Conservation (phyloP, 2,888 invertebrate species). For the Argyra leucocephala region DNA sequence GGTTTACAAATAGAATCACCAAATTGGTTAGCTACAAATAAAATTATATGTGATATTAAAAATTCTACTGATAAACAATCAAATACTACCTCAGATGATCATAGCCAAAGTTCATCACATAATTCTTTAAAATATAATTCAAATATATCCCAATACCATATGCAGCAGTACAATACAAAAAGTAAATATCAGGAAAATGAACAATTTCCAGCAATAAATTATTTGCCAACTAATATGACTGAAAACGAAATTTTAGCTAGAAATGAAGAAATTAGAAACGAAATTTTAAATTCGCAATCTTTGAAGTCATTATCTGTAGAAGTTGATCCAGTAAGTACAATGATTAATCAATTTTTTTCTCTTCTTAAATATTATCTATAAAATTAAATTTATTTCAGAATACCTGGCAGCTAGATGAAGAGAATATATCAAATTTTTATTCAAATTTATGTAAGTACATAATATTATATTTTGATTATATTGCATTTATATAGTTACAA, state of each 20-base stretch:
- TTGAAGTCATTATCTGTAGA: constrained; percentile 53
- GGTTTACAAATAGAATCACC: constrained; percentile 11
- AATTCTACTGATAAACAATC: background rate
- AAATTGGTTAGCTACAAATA: background rate
- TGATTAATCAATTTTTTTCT: constrained; percentile 8
- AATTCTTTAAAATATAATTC: background rate
- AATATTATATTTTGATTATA: no score
- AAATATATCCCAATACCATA: background rate
- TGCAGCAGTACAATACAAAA: background rate
- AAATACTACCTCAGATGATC: background rate
- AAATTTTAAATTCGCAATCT: constrained; percentile 32
- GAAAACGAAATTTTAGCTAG: constrained; percentile 34
- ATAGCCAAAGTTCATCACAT: background rate
- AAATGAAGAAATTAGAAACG: constrained; percentile 37
- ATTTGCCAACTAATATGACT: constrained; percentile 23
- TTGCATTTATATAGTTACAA: no score
- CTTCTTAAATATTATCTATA: constrained; percentile 10
- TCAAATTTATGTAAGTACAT: constrained; percentile 26
- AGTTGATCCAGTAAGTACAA: constrained; percentile 55
- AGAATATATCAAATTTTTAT: constrained; percentile 23
- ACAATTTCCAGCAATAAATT: constrained; percentile 30
- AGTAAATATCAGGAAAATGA: constrained; percentile 16
- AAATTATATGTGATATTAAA: background rate
- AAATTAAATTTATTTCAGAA: constrained; percentile 45
- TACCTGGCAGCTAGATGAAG: constrained; percentile 48